A percentile compares a stretch with the other conserved stretches of the same genome.
Conservation (phyloP, 2,888 invertebrate species). For the Parapristionchus giblindavisi region DNA sequence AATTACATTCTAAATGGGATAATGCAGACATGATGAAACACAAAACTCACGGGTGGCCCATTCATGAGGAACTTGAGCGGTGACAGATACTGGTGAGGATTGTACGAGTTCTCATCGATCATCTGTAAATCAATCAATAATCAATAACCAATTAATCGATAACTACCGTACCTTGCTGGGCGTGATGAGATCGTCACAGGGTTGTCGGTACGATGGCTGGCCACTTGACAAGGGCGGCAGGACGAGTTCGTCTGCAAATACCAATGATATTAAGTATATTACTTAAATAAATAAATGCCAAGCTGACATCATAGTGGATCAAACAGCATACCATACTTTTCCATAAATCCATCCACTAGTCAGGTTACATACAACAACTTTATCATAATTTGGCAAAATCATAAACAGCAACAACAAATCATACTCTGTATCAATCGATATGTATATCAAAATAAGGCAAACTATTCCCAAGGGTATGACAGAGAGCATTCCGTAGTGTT, state of each 20-base stretch:
- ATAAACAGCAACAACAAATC: too few relatives aligned
- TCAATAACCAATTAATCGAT: not conserved
- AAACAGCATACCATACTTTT: too few relatives aligned
- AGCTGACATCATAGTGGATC: too few relatives aligned
- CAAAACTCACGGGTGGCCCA: conserved; percentile 33
- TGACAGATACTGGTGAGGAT: conserved; percentile 40
- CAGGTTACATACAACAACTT: too few relatives aligned
- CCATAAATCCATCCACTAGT: too few relatives aligned
- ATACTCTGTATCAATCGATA: too few relatives aligned
- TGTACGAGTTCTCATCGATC: conserved; percentile 33
- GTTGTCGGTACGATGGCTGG: conserved; percentile 10
- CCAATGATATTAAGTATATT: too few relatives aligned
- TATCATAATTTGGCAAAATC: too few relatives aligned
- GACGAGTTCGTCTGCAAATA: not conserved
- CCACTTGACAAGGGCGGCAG: not conserved
- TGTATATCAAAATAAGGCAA: too few relatives aligned
- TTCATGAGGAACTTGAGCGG: conserved; percentile 45
- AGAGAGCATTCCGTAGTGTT: too few relatives aligned
- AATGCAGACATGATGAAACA: not conserved
- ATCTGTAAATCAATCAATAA: conserved; percentile 15
- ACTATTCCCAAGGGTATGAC: too few relatives aligned
- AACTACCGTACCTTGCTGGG: conserved; percentile 32
- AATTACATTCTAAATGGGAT: not conserved
- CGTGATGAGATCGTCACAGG: conserved; percentile 37
- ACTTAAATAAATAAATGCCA: too few relatives aligned